Percentiles rank a stretch among this genome's conserved stretches.
Evolutionary conservation across 1,140 invertebrate genomes (phyloP).

Genomic region (Monomorium pharaonis): DNA sequence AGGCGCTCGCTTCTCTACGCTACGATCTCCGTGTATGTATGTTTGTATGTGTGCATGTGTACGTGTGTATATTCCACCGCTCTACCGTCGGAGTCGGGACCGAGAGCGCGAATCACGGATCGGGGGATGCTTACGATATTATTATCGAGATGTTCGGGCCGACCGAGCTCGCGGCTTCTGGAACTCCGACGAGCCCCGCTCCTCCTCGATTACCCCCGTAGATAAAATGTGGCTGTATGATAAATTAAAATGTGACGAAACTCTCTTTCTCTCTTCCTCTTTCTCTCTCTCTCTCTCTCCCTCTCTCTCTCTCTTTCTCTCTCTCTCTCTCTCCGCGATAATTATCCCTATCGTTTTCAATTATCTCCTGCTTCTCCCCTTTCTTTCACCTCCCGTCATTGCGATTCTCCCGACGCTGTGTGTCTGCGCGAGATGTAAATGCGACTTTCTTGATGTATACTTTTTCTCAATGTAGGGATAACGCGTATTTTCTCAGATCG

Average conservation of each 20-base stretch:
- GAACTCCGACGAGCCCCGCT: neutral
- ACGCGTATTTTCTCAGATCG: too few species aligned
- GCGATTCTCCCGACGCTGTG: too few species aligned
- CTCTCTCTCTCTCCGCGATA: neutral
- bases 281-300: too few species aligned
- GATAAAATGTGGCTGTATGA: neutral
- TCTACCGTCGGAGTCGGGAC: constrained; percentile 45
- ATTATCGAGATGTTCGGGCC: neutral
- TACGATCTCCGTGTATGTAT: constrained; percentile 25
- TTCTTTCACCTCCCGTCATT: too few species aligned
- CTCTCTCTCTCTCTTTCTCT: too few species aligned
- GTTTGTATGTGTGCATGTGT: too few species aligned
- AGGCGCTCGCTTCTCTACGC: constrained; percentile 42
- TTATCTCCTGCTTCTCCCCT: neutral
- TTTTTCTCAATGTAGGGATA: too few species aligned
- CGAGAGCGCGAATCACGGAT: constrained; percentile 40
- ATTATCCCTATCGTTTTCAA: neutral
- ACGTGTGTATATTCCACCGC: constrained; percentile 11
- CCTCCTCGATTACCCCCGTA: neutral
- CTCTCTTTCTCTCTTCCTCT: too few species aligned
- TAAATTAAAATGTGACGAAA: neutral
- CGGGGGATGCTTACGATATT: constrained; percentile 6
- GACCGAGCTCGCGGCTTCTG: neutral
- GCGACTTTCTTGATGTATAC: too few species aligned
- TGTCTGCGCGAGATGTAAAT: too few species aligned